Base-by-base conservation (phyloP, 2,113 vertebrate genomes). In the Pterophyllum scalare region DNA sequence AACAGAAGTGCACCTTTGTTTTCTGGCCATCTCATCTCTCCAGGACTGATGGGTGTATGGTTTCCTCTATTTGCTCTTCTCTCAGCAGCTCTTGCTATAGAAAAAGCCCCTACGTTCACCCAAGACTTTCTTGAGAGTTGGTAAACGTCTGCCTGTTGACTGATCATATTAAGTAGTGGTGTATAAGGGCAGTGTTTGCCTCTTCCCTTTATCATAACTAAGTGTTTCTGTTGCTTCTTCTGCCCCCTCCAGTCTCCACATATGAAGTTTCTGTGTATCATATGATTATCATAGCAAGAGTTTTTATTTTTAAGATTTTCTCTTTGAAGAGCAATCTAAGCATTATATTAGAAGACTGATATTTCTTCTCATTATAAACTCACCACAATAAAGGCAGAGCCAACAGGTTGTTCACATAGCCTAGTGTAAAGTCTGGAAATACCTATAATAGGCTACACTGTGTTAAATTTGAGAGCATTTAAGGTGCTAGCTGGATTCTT, bases 121-220 rank as follows among this genome's bases (percentile, higher is more conserved):
- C 70, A 75, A 65, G 49, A 56, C 9, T 60, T 86, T 56, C 26
- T 72, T 79, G 87, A 31, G 8, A 83, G 80, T 22, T 82, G 81
- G 79, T 82, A 90, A 81, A 54, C 81, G 74, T 3, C 35, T 75
- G 22, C 85, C 81, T 92, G 79, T 82, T 87, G 65, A 59, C 61
- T 75, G 38, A 70, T 19, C 40, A 67, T 67, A 49, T 40, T 67
- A 67, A 49, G 40, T 2, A 67, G 64, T 15, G 24, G 17, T 46
- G 56, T 35, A 28, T 87, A 80, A 90, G 40, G 24, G 59, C 31
- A 38, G 20, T 43, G 80, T 85, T 88, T 82, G 78, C 59, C 22
- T 75, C 31, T 59, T 49, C 24, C 28, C 12, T 70, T 19, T 83
- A 64, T 72, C 52, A 9, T 62, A 52, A 20, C 31, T 28, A 46